Conservation (phyloP, 2,113 vertebrate species). For the Caranx melampygus region DNA sequence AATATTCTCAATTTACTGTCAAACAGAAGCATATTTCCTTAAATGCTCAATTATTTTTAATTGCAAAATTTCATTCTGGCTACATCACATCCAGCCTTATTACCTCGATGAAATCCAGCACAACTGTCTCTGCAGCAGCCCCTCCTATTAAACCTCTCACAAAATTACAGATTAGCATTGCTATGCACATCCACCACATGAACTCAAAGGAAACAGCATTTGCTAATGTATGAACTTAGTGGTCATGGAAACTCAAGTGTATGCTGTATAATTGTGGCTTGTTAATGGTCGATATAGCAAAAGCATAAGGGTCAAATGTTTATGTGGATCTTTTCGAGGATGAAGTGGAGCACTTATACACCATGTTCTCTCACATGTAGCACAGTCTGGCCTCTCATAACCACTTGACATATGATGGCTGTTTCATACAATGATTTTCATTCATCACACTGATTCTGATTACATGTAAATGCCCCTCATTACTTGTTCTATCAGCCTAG, state of each 20-base stretch:
- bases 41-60: background rate
- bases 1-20: background rate
- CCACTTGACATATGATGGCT: background rate
- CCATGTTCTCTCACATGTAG: background rate
- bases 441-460: constrained; percentile 36
- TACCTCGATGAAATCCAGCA: constrained; percentile 11
- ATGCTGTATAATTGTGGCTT: constrained; percentile 51
- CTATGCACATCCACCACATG: constrained; percentile 40
- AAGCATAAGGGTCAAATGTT: constrained; percentile 29
- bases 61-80: background rate
- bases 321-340: constrained; percentile 22
- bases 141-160: constrained; percentile 20
- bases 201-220: constrained; percentile 46
- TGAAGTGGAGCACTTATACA: background rate
- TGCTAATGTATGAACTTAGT: constrained; percentile 43
- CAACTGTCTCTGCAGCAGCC: constrained; percentile 14
- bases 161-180: constrained; percentile 46
- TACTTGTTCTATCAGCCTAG: constrained; percentile 25
- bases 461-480: constrained; percentile 21
- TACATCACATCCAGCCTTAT: background rate
- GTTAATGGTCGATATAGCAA: constrained; percentile 28
- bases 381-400: background rate
- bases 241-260: constrained; percentile 57
- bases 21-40: background rate
- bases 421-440: constrained; percentile 22